These are phyloP conservation scores for Odontamblyopus rebecca DNA, from an alignment of 2,797 vertebrate genomes.

Conservation along the genomic window DNA sequence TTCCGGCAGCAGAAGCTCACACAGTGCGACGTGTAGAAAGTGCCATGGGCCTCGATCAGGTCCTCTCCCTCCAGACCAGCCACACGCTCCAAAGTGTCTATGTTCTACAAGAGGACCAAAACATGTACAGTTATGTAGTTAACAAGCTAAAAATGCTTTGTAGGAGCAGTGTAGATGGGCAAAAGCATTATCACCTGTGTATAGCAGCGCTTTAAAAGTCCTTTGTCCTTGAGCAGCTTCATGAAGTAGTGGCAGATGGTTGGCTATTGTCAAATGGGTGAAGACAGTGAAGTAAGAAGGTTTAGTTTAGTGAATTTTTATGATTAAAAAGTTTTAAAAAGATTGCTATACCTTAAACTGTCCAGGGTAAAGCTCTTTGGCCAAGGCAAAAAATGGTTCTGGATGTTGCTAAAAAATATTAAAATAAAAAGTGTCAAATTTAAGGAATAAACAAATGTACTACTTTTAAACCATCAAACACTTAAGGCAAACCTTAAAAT, in stretches of 20 bases:
- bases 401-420: constrained; percentile 82
- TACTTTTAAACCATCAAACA: background rate
- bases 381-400: constrained; percentile 90
- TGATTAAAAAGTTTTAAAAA: background rate
- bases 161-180: background rate
- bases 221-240: constrained; percentile 87
- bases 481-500: constrained; percentile 82
- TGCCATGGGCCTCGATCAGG: constrained; percentile 90
- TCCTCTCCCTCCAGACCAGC: constrained; percentile 83
- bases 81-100: constrained; percentile 89
- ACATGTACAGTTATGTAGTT: background rate
- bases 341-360: constrained; percentile 85
- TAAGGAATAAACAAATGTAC: background rate
- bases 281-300: background rate
- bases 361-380: constrained; percentile 90
- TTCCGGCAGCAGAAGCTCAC: constrained; percentile 78
- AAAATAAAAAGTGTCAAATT: background rate
- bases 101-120: constrained; percentile 76
- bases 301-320: background rate
- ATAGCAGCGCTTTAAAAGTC: constrained; percentile 85
- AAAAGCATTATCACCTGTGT: constrained; percentile 77
- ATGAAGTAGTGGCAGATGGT: constrained; percentile 93
- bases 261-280: constrained; percentile 69
- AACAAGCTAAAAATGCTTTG: background rate
- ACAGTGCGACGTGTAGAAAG: constrained; percentile 90